Evolutionary conservation across 2,888 invertebrate species (phyloP).

Genomic region (Carpatolechia fugitivella): DNA sequence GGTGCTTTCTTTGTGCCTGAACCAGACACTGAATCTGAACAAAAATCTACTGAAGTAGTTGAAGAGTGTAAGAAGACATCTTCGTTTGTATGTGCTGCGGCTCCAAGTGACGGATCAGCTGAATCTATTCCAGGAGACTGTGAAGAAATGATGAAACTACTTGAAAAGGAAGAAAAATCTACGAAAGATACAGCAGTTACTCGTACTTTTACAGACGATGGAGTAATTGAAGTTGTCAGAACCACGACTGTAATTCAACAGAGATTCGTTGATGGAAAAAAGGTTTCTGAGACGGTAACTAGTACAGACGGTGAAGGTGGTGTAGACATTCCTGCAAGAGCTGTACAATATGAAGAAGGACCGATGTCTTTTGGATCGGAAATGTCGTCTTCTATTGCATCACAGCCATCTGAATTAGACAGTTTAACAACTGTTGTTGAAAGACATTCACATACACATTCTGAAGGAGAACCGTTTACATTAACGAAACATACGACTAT

Average conservation of each 20-base stretch:
- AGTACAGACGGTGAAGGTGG: constrained; percentile 66
- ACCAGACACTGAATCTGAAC: constrained; percentile 44
- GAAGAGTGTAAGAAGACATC: constrained; percentile 68
- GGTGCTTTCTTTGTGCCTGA: constrained; percentile 73
- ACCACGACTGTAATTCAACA: constrained; percentile 72
- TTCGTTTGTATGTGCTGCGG: constrained; percentile 68
- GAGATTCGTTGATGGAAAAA: constrained; percentile 70
- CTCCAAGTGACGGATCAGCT: constrained; percentile 70
- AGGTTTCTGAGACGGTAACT: constrained; percentile 66
- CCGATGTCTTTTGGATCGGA: constrained; percentile 71
- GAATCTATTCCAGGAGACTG: constrained; percentile 79
- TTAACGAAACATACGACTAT: constrained; percentile 58
- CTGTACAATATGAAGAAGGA: constrained; percentile 56
- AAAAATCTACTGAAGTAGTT: constrained; percentile 43
- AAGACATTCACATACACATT: constrained; percentile 36
- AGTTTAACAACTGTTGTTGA: constrained; percentile 74
- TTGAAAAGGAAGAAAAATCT: constrained; percentile 73
- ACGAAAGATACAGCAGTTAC: constrained; percentile 43
- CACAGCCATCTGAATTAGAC: constrained; percentile 73
- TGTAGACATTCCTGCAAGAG: constrained; percentile 65
- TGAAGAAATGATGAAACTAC: constrained; percentile 80
- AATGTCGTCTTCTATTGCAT: constrained; percentile 74
- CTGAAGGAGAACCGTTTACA: constrained; percentile 72
- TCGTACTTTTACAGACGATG: constrained; percentile 51
- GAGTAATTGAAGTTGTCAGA: constrained; percentile 63